phyloP scores from a whole-genome alignment of 1,140 invertebrate species.

The Periplaneta americana region DNA sequence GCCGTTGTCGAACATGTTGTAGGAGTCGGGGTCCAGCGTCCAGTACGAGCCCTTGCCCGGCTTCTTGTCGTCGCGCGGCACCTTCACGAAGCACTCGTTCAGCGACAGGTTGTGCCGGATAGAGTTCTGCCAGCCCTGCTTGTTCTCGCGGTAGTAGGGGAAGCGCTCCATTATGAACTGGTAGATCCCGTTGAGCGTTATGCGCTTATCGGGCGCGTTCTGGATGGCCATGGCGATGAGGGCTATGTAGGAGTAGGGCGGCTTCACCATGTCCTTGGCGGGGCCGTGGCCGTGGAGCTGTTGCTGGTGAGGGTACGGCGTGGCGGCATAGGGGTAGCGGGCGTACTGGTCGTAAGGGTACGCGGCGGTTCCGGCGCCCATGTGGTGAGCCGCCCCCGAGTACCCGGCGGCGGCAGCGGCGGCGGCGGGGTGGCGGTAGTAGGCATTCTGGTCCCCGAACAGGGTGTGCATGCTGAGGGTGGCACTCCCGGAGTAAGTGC shows the following conservation, averaged over 20 bases:
- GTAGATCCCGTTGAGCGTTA: conserved; percentile 97
- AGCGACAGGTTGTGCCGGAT: conserved; percentile 95
- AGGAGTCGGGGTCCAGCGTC: conserved; percentile 93
- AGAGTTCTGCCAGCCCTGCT: conserved; percentile 93
- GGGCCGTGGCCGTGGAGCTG: conserved; percentile 62
- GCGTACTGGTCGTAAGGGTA: conserved; percentile 69
- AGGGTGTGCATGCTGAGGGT: conserved; percentile 69
- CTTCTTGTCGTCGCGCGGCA: conserved; percentile 86
- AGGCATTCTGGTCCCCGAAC: conserved; percentile 77
- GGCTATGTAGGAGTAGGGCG: conserved; percentile 97
- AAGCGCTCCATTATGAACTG: conserved; percentile 98
- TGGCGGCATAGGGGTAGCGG: conserved; percentile 60
- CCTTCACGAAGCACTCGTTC: conserved; percentile 99
- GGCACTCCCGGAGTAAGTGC: conserved; percentile 1
- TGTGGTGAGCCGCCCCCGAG: conserved; percentile 41
- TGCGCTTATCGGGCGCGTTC: conserved; percentile 84
- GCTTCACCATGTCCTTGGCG: conserved; percentile 86
- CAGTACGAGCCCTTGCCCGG: conserved; percentile 96
- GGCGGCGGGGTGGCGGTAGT: conserved; percentile 46
- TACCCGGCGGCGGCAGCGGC: conserved; percentile 34
- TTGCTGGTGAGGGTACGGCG: conserved; percentile 47
- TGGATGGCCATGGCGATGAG: conserved; percentile 98
- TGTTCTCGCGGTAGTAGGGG: conserved; percentile 96
- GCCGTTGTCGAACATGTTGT: conserved; percentile 99
- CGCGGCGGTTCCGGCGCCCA: conserved; percentile 35